phyloP scores from a whole-genome alignment of 2,888 invertebrate genomes.

The Exephanes ischioxanthus region DNA sequence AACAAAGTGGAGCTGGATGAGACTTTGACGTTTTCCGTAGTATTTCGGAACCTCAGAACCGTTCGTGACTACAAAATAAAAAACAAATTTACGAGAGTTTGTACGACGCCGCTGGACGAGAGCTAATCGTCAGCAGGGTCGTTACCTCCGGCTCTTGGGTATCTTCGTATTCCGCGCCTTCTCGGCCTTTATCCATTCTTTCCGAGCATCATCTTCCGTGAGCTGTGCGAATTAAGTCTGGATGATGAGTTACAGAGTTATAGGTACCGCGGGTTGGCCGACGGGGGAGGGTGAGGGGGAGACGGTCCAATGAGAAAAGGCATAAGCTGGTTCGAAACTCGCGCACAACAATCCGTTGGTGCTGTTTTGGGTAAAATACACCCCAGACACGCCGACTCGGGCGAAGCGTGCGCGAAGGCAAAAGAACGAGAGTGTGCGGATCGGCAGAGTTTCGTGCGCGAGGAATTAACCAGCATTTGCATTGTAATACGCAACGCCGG shows the following conservation, averaged over 20 bases:
- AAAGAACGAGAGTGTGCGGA: background rate
- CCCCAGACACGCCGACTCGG: background rate
- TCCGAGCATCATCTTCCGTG: constrained; percentile 38
- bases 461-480: constrained; percentile 80
- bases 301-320: constrained; percentile 1
- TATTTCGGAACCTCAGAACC: constrained; percentile 33
- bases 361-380: constrained; percentile 18
- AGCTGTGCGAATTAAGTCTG: constrained; percentile 33
- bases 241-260: constrained; percentile 24
- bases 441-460: constrained; percentile 46
- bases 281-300: background rate
- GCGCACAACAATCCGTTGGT: background rate
- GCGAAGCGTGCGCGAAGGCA: constrained; percentile 27
- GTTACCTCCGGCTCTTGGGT: constrained; percentile 54
- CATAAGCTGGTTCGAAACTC: constrained; percentile 1
- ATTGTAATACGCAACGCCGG: constrained; percentile 79
- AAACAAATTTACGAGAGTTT: background rate
- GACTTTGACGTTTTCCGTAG: constrained; percentile 42
- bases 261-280: background rate
- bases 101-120: constrained; percentile 41
- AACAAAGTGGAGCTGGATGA: background rate
- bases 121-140: constrained; percentile 60
- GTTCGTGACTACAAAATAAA: constrained; percentile 27
- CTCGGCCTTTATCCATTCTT: constrained; percentile 12
- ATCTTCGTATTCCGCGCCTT: constrained; percentile 22